Base-by-base conservation (phyloP, 2,888 invertebrate species). In the Pollenia amentaria region DNA sequence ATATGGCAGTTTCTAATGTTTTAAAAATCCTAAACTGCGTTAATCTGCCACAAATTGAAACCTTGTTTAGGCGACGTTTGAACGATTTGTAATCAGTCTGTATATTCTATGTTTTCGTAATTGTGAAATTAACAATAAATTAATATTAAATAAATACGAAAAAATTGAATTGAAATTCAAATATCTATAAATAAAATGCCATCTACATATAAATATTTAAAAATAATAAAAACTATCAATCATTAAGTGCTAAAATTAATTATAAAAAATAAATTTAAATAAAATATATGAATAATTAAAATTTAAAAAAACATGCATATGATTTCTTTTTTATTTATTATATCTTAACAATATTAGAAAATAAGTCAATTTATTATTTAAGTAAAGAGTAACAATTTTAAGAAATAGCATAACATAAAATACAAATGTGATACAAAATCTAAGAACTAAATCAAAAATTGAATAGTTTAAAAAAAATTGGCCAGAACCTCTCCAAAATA, bases 171-270 rank as follows among this genome's bases (percentile, higher is more conserved):
- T 9, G 14, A 53, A 38, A 18, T 29, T 9, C 44, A 38, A 65
- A n/a, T 18, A 4, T 21, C 55, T 53, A 44, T 53, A 29, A 16
- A n/a, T 38, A 16, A 64, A n/a, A 14, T 21, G 18, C 38, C 18
- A 76, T 48, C 51, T 40, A 62, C 14, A 80, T 42, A 69, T 11
- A 16, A 75, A 77, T 57, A 40, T 48, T 29, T 6, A 57, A n/a
- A 42, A 14, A 11, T 21, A 75, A 46, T 1, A 48, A 69, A 83
- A 70, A 44, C 46, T 64, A 76, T 76, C 86, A 84, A 80, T 77
- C 76, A 87, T 62, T 42, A 84, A 84, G 84, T 87, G 80, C 80
- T 87, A 87, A 80, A 81, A 83, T 60, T 83, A 48, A 40, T 48
- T 14, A 72, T 18, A 70, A 57, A 80, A 9, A 18, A 42, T 16